Evolutionary conservation across 2,888 invertebrate species (phyloP).

Genomic region (Drosophila vallismaia): DNA sequence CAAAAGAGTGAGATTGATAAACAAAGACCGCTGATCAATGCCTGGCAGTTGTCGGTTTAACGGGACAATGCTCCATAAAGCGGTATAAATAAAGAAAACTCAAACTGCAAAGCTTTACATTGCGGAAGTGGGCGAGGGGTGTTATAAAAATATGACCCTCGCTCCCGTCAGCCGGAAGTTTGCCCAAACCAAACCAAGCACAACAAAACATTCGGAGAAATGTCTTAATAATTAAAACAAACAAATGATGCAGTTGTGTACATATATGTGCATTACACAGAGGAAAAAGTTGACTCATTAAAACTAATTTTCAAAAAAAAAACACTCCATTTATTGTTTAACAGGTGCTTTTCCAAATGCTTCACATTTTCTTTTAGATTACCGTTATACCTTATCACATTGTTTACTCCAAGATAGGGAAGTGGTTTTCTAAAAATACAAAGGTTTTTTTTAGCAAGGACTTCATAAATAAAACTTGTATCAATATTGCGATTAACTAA

Average conservation of each 20-base stretch:
- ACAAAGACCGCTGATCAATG: constrained; percentile 35
- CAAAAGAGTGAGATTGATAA: constrained; percentile 24
- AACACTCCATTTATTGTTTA: too few relatives aligned
- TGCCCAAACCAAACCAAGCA: constrained; percentile 8
- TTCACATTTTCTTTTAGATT: too few relatives aligned
- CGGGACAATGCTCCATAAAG: constrained; percentile 30
- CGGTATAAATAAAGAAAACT: constrained; percentile 22
- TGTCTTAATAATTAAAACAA: constrained; percentile 19
- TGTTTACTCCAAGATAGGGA: background rate
- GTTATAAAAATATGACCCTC: constrained; percentile 33
- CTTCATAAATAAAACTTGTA: background rate
- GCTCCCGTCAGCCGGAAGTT: constrained; percentile 36
- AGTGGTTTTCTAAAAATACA: background rate
- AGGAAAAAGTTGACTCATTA: background rate
- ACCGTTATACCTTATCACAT: background rate
- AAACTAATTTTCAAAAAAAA: too few relatives aligned
- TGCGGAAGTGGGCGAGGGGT: constrained; percentile 38
- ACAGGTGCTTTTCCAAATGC: too few relatives aligned
- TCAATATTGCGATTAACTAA: background rate
- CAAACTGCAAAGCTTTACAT: constrained; percentile 26
- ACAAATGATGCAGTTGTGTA: constrained; percentile 9
- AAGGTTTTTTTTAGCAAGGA: background rate
- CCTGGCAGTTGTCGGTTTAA: constrained; percentile 19
- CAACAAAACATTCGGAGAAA: constrained; percentile 5
- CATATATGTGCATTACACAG: background rate